These are phyloP conservation scores for Papilio xuthus DNA, from an alignment of 1,140 invertebrate genomes.

Conservation along the genomic window DNA sequence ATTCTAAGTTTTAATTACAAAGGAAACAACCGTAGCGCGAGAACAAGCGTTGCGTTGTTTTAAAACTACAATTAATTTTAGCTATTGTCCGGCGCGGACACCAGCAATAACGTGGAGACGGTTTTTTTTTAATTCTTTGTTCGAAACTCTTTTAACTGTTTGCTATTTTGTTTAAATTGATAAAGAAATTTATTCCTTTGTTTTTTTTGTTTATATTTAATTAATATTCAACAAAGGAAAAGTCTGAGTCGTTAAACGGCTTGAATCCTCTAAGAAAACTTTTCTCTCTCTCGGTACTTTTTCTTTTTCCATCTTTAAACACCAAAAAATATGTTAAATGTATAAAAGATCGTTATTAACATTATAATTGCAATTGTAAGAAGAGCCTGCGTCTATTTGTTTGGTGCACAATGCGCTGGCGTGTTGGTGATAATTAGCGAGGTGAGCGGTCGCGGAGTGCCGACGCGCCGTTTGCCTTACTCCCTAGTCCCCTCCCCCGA, in stretches of 20 bases:
- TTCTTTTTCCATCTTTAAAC: neutral
- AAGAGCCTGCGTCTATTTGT: neutral
- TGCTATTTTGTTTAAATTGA: conserved; percentile 19
- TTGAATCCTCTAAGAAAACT: too few relatives aligned
- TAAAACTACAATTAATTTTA: conserved; percentile 27
- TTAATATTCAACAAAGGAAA: neutral
- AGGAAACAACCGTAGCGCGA: conserved; percentile 10
- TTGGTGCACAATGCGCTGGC: neutral
- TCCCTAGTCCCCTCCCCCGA: too few relatives aligned
- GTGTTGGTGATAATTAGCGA: neutral
- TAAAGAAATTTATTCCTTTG: neutral
- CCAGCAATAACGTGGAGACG: conserved; percentile 12
- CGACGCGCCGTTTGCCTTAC: neutral
- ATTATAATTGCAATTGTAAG: neutral
- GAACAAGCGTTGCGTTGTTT: conserved; percentile 25
- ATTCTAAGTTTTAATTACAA: conserved; percentile 29
- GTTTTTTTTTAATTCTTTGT: conserved; percentile 7
- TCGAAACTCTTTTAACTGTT: conserved; percentile 23
- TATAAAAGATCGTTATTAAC: neutral
- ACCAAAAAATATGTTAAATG: neutral
- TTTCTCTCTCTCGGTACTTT: too few relatives aligned
- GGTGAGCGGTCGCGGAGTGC: neutral
- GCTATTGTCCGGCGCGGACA: conserved; percentile 4
- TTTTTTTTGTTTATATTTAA: neutral
- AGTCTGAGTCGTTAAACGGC: neutral